Evolutionary conservation across 2,888 invertebrate species (phyloP), one percentile per base, ranked within the genome.

Genomic region (Magallana nippona): DNA sequence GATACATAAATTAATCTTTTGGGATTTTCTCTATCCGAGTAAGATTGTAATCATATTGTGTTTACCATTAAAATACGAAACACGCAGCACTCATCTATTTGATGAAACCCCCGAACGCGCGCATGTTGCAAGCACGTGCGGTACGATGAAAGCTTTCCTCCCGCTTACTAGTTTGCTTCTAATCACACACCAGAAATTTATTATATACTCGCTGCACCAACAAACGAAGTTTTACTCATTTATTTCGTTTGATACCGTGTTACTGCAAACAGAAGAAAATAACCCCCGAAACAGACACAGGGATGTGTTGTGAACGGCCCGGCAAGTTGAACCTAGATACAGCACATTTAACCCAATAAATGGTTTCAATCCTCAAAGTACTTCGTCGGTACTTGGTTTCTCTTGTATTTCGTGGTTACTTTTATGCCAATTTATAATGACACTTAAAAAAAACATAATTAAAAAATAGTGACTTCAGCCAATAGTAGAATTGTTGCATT

Each of bases 121-220:
- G 71, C 71, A 71, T 71, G 71, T 71, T 71, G 71, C 71, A 71
- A 71, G 27, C 71, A 71, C 71, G 71, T 71, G 71, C 71, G 71
- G 22, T 71, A 32, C 71, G 71, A 71, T 71, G 71, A 71, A 71
- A 71, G 71, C 71, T 32, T 71, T 71, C 32, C 71, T 13, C 71
- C 32, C 71, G 22, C 32, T 15, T 32, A 71, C 71, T 71, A 71
- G 71, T 71, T 71, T 71, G 71, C 71, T 27, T 22, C 71, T 71
- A 71, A 71, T 71, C 71, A 71, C 71, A 71, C 71, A 22, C 27
- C 71, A 71, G 22, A 22, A 71, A 27, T 71, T 71, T 71, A 71
- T 71, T 22, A 71, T 71, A 71, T 71, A 71, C 71, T 71, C 71
- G 22, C 71, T 71, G 71, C 71, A 71, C 71, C 71, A 71, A 71